A percentile compares a stretch with the other conserved stretches of the same genome.
These are phyloP conservation scores for Acanthosepion lycidas DNA, from an alignment of 2,888 invertebrate genomes.

Conservation along the genomic window DNA sequence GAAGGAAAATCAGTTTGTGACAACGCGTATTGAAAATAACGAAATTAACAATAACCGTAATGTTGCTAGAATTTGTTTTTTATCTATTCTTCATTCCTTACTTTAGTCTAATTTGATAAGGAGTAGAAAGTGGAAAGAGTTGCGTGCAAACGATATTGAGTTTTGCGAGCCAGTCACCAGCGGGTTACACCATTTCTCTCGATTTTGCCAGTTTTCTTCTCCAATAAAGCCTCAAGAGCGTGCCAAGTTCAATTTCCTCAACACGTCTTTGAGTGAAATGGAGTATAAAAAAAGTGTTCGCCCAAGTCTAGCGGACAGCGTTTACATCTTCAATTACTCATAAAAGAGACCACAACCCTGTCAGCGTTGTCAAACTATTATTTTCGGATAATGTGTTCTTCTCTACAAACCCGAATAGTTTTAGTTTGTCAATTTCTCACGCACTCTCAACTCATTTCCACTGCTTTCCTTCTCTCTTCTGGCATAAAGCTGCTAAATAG, in stretches of 20 bases:
- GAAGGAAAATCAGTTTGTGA: not conserved
- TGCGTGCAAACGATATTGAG: not conserved
- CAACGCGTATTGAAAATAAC: not conserved
- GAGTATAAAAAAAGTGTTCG: not conserved
- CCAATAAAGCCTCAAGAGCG: not conserved
- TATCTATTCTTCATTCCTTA: not conserved
- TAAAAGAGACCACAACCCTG: not conserved
- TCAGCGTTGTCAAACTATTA: slow-evolving; percentile 2
- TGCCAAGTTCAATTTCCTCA: slow-evolving; percentile 21
- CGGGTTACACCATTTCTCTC: not conserved
- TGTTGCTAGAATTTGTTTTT: not conserved
- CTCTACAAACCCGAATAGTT: too few species aligned
- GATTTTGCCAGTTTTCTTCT: not conserved
- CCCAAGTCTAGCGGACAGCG: not conserved
- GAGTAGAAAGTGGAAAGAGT: not conserved
- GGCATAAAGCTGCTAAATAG: too few species aligned
- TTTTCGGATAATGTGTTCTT: not conserved
- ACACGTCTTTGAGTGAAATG: slow-evolving; percentile 33
- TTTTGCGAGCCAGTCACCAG: not conserved
- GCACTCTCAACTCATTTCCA: too few species aligned
- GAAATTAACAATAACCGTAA: not conserved
- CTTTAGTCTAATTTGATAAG: not conserved
- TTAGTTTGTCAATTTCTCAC: too few species aligned
- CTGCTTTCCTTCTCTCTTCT: too few species aligned
- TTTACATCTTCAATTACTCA: slow-evolving; percentile 33